These are phyloP conservation scores for Arenaria interpres DNA, from an alignment of 2,113 vertebrate species.

Conservation along the genomic window DNA sequence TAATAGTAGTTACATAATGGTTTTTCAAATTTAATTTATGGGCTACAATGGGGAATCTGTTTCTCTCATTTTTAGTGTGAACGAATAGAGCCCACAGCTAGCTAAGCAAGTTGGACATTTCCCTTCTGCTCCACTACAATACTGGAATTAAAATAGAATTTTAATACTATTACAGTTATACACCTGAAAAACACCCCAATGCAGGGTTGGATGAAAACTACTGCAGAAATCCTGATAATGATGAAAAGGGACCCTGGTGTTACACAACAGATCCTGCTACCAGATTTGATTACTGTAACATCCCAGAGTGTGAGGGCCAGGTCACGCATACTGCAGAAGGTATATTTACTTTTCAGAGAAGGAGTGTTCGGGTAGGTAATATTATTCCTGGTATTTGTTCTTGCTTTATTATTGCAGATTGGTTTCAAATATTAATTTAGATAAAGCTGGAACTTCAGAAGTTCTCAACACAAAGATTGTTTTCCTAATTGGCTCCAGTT, in stretches of 20 bases:
- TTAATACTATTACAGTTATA: conserved; percentile 49
- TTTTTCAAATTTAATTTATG: not conserved
- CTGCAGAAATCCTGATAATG: conserved; percentile 92
- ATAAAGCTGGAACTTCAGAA: not conserved
- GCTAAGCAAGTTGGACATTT: not conserved
- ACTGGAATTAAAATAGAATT: not conserved
- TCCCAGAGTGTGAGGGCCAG: conserved; percentile 82
- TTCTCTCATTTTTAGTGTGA: not conserved
- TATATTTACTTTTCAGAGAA: not conserved
- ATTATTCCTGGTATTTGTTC: not conserved
- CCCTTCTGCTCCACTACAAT: not conserved
- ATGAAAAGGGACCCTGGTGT: conserved; percentile 87
- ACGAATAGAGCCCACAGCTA: not conserved
- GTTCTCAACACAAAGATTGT: not conserved
- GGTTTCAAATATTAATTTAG: not conserved
- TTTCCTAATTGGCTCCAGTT: not conserved
- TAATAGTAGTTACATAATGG: not conserved
- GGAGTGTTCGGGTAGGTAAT: not conserved
- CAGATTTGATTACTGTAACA: conserved; percentile 88
- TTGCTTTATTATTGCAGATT: not conserved
- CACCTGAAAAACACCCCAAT: conserved; percentile 34
- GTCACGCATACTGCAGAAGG: not conserved
- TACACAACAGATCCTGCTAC: conserved; percentile 82
- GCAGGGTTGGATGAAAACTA: conserved; percentile 84
- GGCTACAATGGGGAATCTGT: not conserved